Percentiles rank a stretch among this genome's conserved stretches.
These are phyloP conservation scores for Epiblema foenella DNA, from an alignment of 2,888 invertebrate species.

Conservation along the genomic window DNA sequence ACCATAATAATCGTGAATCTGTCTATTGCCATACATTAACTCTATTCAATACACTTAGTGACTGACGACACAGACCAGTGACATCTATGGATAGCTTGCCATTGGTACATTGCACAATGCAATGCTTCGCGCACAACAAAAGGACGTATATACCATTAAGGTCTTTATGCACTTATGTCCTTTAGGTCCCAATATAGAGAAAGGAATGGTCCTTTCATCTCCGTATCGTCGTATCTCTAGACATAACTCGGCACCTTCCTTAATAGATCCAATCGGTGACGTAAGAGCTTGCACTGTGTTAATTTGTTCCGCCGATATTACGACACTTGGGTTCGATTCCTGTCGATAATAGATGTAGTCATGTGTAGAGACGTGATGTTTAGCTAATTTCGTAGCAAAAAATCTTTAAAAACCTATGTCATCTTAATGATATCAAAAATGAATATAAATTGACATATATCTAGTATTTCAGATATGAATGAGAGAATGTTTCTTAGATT, in stretches of 20 bases:
- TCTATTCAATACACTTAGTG: constrained; percentile 3
- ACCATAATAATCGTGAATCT: background rate
- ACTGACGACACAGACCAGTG: constrained; percentile 10
- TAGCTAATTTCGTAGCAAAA: background rate
- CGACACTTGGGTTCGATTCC: constrained; percentile 42
- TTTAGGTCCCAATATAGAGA: background rate
- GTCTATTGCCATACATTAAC: background rate
- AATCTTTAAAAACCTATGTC: no score
- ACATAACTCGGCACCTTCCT: constrained; percentile 43
- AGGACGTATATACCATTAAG: background rate
- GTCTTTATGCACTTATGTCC: background rate
- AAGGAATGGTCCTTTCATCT: constrained; percentile 34
- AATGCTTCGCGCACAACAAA: background rate
- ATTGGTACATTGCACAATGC: constrained; percentile 1
- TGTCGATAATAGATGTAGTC: constrained; percentile 18
- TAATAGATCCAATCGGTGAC: constrained; percentile 43
- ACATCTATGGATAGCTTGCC: constrained; percentile 8
- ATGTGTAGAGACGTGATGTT: background rate
- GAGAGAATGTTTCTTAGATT: no score
- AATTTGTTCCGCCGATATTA: constrained; percentile 44
- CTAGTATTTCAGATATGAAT: no score
- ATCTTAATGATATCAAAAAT: no score
- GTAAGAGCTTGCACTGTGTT: constrained; percentile 38
- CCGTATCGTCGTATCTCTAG: constrained; percentile 31
- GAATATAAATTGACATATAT: no score